Evolutionary conservation across 92 coral and sea anemone species (phyloP), one percentile per base, ranked within the genome.

Genomic region (Heteractis magnifica): DNA sequence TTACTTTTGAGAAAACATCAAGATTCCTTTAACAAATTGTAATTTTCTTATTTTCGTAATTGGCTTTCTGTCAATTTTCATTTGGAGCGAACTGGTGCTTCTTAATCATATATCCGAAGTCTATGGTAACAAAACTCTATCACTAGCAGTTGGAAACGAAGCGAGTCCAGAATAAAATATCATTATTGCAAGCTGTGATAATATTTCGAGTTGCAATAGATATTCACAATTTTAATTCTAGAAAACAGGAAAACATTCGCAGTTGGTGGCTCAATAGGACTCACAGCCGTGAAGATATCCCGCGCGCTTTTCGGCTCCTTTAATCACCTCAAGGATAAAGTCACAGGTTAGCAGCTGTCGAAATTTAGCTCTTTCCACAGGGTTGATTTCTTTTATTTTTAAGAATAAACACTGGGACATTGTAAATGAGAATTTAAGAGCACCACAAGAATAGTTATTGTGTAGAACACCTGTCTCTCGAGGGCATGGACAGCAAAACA

Each of bases 391-490:
- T 70, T 81, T 81, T 81, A 20, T 81, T 81, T 26, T 52, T 6
- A 62, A 50, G 65, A 81, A 75, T 51, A 70, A 81, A 81, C 84
- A 81, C 64, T 81, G 58, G 75, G 76, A 48, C 73, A 64, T 81
- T 71, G 41, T 16, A 81, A 71, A 68, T 81, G 56, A 68, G 77
- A 65, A 70, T 49, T 71, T 68, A 81, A 81, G 84, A 68, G 72
- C 65, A 71, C 84, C 65, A 52, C 77, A 81, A 70, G 84, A 68
- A 75, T 68, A 20, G 51, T 68, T 68, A 81, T 81, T 81, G 84
- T 81, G 70, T 13, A 51, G 64, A 51, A 71, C 84, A 81, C 84
- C 84, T 81, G 84, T 50, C 52, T 51, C 84, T 70, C 65, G 56
- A 52, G 77, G 84, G 77, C 68, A 70, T 70, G 52, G 55, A 62